Evolutionary conservation across 92 coral and sea anemone species (phyloP), one percentile per base, ranked within the genome.

Genomic region (Anthopleura xanthogrammica): DNA sequence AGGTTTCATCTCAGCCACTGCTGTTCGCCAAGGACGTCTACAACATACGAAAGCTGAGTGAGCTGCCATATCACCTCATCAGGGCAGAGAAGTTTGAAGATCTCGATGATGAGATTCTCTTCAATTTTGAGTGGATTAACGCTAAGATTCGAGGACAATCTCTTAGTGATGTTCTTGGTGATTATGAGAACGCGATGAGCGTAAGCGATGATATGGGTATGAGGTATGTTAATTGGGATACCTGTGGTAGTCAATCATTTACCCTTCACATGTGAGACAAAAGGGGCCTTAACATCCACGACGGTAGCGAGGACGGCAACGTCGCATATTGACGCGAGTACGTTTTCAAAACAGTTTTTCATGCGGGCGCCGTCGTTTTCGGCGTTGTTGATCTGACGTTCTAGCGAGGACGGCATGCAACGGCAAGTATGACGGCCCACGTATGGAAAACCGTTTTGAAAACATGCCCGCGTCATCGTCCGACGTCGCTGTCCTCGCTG

Each of bases 101-200:
- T 46, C 87, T 93, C 52, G 82, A 88, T 56, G 83, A 84, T 14
- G 89, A 93, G 43, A 87, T 93, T 14, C 75, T 93, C 13, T 93
- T 93, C 64, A 89, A 93, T 81, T 93, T 91, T 78, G 97, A 93
- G 75, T 93, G 97, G 97, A 77, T 93, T 62, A 76, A 84, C 75
- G 89, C 88, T 24, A 93, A 93, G 80, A 54, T 89, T 22, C 85
- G 77, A 22, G 97, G 93, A 13, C 95, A 93, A 74, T 85, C 95
- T 16, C 80, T 93, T 41, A 89, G 88, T 76, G 89, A 92, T 52
- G 85, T 93, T 56, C 76, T 93, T 16, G 82, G 70, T 62, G 95
- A 93, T 71, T 93, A 89, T 65, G 91, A 77, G 41, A 90, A 75
- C 56, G 91, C 97, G 13, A 76, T 93, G 72, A 78, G 86, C 52